A percentile compares a stretch with the other conserved stretches of the same genome.
These are phyloP conservation scores for Himantopus leucocephalus DNA, from an alignment of 2,113 vertebrate genomes.

Conservation along the genomic window DNA sequence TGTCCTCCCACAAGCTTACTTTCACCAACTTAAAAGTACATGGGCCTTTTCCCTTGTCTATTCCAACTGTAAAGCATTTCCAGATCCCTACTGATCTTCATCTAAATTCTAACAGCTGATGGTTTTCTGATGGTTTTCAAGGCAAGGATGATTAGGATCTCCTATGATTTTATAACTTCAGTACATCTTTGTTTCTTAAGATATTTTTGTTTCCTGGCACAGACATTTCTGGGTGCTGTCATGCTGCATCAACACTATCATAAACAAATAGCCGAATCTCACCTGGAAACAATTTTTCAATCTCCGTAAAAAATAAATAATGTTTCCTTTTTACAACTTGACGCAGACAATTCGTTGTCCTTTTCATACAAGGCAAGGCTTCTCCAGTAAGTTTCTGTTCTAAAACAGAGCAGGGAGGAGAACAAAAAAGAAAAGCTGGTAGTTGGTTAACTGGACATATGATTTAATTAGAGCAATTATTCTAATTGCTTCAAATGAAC, in stretches of 20 bases:
- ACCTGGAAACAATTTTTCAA: not conserved
- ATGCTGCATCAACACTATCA: not conserved
- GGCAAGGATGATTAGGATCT: not conserved
- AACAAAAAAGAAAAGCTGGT: not conserved
- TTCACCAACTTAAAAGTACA: not conserved
- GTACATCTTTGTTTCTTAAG: not conserved
- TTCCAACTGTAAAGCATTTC: not conserved
- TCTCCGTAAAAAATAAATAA: not conserved
- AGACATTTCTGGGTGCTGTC: not conserved
- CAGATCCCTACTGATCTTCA: not conserved
- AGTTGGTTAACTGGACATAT: not conserved
- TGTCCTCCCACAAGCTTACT: not conserved
- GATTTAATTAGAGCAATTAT: not conserved
- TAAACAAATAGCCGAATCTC: not conserved
- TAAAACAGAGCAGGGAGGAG: not conserved
- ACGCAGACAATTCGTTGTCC: not conserved
- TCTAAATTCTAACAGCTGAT: not conserved
- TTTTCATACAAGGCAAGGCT: not conserved
- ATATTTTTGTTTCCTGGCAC: not conserved
- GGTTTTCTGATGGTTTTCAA: not conserved
- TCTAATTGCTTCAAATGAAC: not conserved
- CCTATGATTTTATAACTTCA: not conserved
- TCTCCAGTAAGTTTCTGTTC: not conserved
- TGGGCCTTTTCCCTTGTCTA: not conserved
- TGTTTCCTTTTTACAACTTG: not conserved